These are phyloP conservation scores for Triplophysa siluroides DNA, from an alignment of 2,113 vertebrate species.

Conservation along the genomic window DNA sequence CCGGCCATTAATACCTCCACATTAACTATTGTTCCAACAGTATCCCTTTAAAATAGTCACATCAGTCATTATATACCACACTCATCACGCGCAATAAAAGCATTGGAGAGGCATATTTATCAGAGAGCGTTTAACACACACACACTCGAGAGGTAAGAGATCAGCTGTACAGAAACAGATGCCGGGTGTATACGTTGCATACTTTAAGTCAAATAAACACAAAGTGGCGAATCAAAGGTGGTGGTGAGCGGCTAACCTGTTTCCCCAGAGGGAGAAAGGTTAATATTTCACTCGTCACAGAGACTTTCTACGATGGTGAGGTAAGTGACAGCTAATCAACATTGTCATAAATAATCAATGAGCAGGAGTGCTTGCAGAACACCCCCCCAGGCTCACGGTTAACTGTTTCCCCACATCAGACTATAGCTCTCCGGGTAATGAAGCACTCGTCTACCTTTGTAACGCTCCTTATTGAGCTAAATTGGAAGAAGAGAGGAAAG, in stretches of 20 bases:
- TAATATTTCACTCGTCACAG: constrained; percentile 82
- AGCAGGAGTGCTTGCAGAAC: constrained; percentile 47
- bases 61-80: constrained; percentile 63
- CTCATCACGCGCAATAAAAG: constrained; percentile 61
- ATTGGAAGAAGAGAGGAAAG: constrained; percentile 72
- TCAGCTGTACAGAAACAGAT: constrained; percentile 23
- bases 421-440: constrained; percentile 67
- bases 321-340: constrained; percentile 86
- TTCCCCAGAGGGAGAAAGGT: constrained; percentile 70
- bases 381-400: constrained; percentile 28
- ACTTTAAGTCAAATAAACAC: constrained; percentile 45
- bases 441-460: constrained; percentile 70
- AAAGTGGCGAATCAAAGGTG: constrained; percentile 50
- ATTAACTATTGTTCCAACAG: constrained; percentile 71
- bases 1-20: constrained; percentile 69
- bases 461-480: constrained; percentile 68
- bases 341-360: constrained; percentile 87
- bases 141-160: constrained; percentile 19
- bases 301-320: constrained; percentile 77
- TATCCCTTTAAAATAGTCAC: constrained; percentile 68
- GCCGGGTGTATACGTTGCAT: constrained; percentile 41
- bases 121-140: constrained; percentile 51
- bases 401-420: constrained; percentile 42
- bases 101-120: constrained; percentile 65
- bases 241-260: constrained; percentile 48